Evolutionary conservation across 1,140 invertebrate species (phyloP).

Genomic region (Apis laboriosa): DNA sequence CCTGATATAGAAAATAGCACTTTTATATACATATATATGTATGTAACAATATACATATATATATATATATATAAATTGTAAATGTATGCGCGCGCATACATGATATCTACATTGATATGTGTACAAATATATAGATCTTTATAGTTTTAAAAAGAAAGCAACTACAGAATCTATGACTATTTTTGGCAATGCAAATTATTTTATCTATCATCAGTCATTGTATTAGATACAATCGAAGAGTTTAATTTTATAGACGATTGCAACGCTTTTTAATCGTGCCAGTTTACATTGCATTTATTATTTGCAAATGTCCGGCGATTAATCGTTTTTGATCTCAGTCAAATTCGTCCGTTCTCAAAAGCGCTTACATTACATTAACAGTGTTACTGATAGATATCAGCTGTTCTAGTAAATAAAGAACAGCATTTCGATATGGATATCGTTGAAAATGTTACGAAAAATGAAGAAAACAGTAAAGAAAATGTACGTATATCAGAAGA

Average conservation of each 20-base stretch:
- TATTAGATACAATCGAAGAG: no score
- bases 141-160: neutral
- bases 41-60: no score
- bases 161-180: neutral
- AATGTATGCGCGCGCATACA: neutral
- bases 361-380: neutral
- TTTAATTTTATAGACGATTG: constrained; percentile 1
- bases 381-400: constrained; percentile 66
- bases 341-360: constrained; percentile 28
- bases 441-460: constrained; percentile 24
- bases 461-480: constrained; percentile 25
- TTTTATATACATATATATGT: neutral
- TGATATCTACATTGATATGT: neutral
- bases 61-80: neutral
- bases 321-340: constrained; percentile 27
- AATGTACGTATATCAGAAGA: constrained; percentile 32
- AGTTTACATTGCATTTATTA: neutral
- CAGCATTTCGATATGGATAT: constrained; percentile 62
- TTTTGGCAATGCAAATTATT: neutral
- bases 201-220: neutral
- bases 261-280: neutral
- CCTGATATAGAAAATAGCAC: no score
- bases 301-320: neutral
- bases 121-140: neutral
- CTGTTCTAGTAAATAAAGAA: constrained; percentile 72